A percentile compares a stretch with the other conserved stretches of the same genome.
Conservation (phyloP, 2,888 invertebrate genomes). For the Keiferia lycopersicella region DNA sequence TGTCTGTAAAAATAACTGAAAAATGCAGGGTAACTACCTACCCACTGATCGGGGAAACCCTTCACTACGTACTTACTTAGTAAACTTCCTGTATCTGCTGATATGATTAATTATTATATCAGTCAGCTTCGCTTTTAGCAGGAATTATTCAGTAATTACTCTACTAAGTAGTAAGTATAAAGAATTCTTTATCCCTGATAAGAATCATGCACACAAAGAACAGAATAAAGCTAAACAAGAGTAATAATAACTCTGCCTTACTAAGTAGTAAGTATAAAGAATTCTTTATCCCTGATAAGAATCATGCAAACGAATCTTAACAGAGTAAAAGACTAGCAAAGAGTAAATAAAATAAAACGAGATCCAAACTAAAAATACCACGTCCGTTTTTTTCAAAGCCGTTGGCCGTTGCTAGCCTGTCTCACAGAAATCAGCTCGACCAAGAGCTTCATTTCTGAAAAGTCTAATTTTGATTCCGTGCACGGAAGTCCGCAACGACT, state of each 20-base stretch:
- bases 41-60: too few relatives aligned
- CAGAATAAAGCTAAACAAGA: background rate
- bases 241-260: too few relatives aligned
- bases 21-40: too few relatives aligned
- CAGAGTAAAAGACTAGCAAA: background rate
- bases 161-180: too few relatives aligned
- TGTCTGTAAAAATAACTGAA: too few relatives aligned
- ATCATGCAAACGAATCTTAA: background rate
- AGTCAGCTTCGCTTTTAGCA: too few relatives aligned
- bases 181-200: background rate
- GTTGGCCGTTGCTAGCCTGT: background rate
- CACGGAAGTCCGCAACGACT: too few relatives aligned
- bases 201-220: background rate
- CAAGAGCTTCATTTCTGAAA: too few relatives aligned
- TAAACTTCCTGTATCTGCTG: background rate
- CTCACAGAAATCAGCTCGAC: too few relatives aligned
- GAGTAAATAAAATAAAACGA: conserved; percentile 4
- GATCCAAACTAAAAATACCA: conserved; percentile 4
- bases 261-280: background rate
- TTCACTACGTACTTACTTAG: too few relatives aligned
- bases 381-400: conserved; percentile 5
- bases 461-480: too few relatives aligned
- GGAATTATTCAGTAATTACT: too few relatives aligned
- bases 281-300: background rate
- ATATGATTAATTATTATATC: background rate